A percentile compares a stretch with the other conserved stretches of the same genome.
These are phyloP conservation scores for Tenthredo mesomela DNA, from an alignment of 2,888 invertebrate genomes.

Conservation along the genomic window DNA sequence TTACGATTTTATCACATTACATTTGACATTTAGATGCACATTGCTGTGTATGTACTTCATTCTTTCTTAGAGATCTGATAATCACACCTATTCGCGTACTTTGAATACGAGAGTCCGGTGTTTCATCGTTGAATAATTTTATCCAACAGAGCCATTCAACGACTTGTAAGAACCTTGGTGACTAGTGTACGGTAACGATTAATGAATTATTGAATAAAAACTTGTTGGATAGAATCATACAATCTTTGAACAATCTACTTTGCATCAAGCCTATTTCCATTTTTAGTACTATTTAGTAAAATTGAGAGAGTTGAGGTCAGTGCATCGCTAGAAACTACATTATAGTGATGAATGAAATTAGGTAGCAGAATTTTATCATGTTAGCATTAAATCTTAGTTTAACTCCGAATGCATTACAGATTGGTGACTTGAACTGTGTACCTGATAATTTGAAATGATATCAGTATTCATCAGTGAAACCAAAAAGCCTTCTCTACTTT, in stretches of 20 bases:
- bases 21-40: constrained; percentile 44
- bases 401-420: neutral
- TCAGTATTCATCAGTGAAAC: neutral
- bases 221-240: neutral
- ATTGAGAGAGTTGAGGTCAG: neutral
- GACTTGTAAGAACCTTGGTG: neutral
- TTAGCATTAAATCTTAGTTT: neutral
- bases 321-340: neutral
- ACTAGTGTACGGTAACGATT: neutral
- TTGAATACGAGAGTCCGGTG: neutral
- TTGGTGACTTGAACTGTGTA: neutral
- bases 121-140: constrained; percentile 7
- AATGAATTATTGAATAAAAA: constrained; percentile 10
- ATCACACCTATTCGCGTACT: neutral
- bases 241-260: neutral
- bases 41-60: neutral
- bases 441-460: neutral
- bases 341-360: neutral
- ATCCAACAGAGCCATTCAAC: neutral
- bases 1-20: neutral
- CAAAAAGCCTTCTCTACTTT: constrained; percentile 4
- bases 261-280: neutral
- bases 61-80: neutral
- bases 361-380: neutral
- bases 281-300: neutral